Evolutionary conservation across 2,797 vertebrate genomes (phyloP), one percentile per base, ranked within the genome.

Genomic region (Enteromius treurensis): DNA sequence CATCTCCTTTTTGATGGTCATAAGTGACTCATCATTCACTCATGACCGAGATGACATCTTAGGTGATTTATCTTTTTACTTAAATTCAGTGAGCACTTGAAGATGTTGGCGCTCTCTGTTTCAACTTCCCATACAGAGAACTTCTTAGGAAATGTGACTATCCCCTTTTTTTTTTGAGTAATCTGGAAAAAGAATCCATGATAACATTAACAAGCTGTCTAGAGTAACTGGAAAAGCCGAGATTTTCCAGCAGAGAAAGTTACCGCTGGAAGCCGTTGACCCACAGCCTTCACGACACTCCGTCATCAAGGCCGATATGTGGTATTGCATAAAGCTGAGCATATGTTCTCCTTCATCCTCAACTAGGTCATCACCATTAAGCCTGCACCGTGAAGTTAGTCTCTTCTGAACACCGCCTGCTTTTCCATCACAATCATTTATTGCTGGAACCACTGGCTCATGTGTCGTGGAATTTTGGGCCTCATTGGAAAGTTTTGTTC

Each of bases 341-440:
- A 71, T 62, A 51, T 62, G 84, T 55, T 79, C 70, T 64, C 32
- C 75, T 88, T 77, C 75, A 71, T 73, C 75, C 75, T 49, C 51
- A 84, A 84, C 79, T 79, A 75, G 81, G 75, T 86, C 84, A 85
- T 81, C 75, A 58, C 71, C 49, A 58, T 23, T 80, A 71, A 67
- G 55, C 42, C 55, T 68, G 23, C 73, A 64, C 70, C 14, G 47
- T 87, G 84, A 84, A 81, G 78, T 79, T 80, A 79, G 83, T 47
- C 75, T 62, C 65, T 64, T 84, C 67, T 17, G 69, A 81, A 67
- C 68, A 49, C 69, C 26, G 26, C 45, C 40, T 53, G 77, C 84
- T 62, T 87, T 86, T 86, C 79, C 84, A 80, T 88, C 45, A 67
- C 58, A 81, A 68, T 83, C 70, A 79, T 82, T 82, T 84, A 83